phyloP scores from a whole-genome alignment of 2,888 invertebrate species.

The Sesia bembeciformis region DNA sequence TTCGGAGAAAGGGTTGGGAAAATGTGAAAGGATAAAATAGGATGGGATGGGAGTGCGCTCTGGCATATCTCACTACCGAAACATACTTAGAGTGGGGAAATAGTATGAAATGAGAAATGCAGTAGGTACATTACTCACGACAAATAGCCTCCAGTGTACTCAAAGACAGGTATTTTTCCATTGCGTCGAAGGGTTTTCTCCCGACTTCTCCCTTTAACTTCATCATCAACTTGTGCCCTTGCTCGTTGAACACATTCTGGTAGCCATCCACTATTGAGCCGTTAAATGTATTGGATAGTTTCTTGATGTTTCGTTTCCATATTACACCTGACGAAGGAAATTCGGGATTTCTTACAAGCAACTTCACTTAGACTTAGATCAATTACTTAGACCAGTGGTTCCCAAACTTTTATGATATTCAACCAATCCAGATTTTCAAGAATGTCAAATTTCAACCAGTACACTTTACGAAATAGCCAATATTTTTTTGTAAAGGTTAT shows the following conservation, averaged over 20 bases:
- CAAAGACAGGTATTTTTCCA: slow-evolving; percentile 31
- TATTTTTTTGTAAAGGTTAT: no score
- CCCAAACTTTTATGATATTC: background rate
- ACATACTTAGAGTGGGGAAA: no score
- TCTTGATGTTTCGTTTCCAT: slow-evolving; percentile 50
- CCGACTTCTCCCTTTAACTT: slow-evolving; percentile 24
- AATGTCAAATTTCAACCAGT: no score
- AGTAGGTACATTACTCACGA: slow-evolving; percentile 31
- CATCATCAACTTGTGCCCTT: slow-evolving; percentile 26
- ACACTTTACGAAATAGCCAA: no score
- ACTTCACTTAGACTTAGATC: background rate
- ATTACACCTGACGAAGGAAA: slow-evolving; percentile 18
- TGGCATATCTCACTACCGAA: no score
- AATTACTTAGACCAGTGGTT: background rate
- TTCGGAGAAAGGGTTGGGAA: no score
- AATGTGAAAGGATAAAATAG: no score
- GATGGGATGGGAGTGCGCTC: no score
- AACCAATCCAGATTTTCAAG: no score
- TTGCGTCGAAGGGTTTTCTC: slow-evolving; percentile 29
- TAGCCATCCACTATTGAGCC: slow-evolving; percentile 33
- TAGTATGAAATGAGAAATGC: no score
- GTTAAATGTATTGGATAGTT: slow-evolving; percentile 36
- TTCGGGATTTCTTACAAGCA: background rate
- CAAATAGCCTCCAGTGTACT: slow-evolving; percentile 44
- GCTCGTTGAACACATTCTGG: slow-evolving; percentile 37